Base-by-base conservation (phyloP, 2,888 invertebrate species). In the Lypha dubia region DNA sequence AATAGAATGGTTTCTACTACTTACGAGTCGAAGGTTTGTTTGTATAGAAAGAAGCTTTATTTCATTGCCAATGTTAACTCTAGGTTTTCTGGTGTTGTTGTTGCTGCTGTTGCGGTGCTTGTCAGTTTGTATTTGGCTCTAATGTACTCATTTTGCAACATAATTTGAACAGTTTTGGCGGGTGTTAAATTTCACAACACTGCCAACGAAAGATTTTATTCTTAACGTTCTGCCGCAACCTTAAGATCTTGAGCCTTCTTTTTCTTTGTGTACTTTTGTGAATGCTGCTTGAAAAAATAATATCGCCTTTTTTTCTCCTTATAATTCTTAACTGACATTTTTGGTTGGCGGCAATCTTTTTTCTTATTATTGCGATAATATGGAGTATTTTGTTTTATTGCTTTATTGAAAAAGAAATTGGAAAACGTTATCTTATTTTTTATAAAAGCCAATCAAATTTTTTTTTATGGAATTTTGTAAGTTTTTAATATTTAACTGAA, bases 131-230 rank as follows among this genome's bases (percentile, higher is more conserved):
- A 82, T 85, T 75, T 71, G 77, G 68, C 79, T 79, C 76, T 87
- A 87, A 87, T 86, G 86, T 68, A 86, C 86, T 85, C 83, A 85
- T 84, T 87, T 85, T 83, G 85, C 80, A 79, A 85, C 83, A 87
- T 87, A 86, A 87, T 87, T 87, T 86, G 84, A 86, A 75, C 79
- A 67, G 20, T 85, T 83, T 84, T 85, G 83, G 85, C 82, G 82
- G 79, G 85, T 86, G 83, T 84, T 84, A 82, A 82, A 79, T 83
- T 83, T 82, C 81, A 76, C 56, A 76, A 76, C 41, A 63, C n/a
- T 20, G 51, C 67, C 80, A 80, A 35, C 49, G 41, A 74, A 15
- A 74, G 62, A 38, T 70, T 77, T 70, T 68, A 24, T 67, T 76
- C 24, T 35, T 67, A 53, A 51, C 22, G 20, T 24, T 70, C 35